phyloP scores from a whole-genome alignment of 2,113 vertebrate species.

The Gasterosteus aculeatus region DNA sequence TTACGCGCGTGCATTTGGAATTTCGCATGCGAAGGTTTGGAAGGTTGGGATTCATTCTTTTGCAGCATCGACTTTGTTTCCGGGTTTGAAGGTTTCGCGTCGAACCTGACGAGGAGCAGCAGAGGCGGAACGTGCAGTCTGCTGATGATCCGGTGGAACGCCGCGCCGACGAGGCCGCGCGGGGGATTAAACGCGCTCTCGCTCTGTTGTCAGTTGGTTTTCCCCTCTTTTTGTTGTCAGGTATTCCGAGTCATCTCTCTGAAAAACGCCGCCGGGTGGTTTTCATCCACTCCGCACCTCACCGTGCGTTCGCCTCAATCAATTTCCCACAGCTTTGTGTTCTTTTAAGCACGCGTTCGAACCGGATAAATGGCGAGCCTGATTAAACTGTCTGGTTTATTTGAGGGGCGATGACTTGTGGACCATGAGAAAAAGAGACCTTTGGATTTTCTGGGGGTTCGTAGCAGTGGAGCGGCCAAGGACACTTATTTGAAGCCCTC shows the following conservation, averaged over 20 bases:
- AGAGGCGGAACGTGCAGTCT: slow-evolving; percentile 9
- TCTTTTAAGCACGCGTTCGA: slow-evolving; percentile 14
- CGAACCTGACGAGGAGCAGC: neutral
- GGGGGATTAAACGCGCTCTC: neutral
- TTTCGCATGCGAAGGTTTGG: neutral
- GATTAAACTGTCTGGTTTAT: slow-evolving; percentile 16
- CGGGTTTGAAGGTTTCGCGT: slow-evolving; percentile 7
- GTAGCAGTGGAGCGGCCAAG: too few species aligned
- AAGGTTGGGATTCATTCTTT: neutral
- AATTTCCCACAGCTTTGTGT: slow-evolving; percentile 20
- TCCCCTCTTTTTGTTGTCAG: slow-evolving; percentile 6
- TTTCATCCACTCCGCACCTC: slow-evolving; percentile 26
- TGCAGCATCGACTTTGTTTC: neutral
- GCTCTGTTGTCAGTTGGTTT: slow-evolving; percentile 2
- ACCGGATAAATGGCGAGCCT: slow-evolving; percentile 11
- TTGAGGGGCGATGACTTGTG: neutral
- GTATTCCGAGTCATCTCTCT: slow-evolving; percentile 33
- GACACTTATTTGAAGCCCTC: neutral
- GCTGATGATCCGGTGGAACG: slow-evolving; percentile 5
- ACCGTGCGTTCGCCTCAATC: slow-evolving; percentile 32
- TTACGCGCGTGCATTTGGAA: neutral
- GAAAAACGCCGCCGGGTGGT: slow-evolving; percentile 26
- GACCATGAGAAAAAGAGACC: neutral
- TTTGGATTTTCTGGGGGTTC: slow-evolving; percentile 1
- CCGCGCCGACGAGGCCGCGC: slow-evolving; percentile 3